Base-by-base conservation (phyloP, 2,797 vertebrate genomes). In the Psittacula derbiana region DNA sequence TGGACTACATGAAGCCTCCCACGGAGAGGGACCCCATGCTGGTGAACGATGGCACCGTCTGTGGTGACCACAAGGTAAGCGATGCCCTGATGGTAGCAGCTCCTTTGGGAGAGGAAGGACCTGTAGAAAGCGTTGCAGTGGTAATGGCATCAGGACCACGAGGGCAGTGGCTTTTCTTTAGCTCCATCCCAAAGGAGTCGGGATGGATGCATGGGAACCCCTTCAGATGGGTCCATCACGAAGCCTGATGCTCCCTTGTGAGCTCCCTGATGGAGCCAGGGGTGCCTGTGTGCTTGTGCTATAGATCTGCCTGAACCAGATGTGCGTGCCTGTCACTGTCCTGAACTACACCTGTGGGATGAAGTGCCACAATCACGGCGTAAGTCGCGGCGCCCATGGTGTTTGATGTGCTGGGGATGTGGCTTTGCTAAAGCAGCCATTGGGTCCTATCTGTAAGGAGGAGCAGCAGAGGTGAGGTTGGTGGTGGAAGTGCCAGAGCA, bases 101-200 rank as follows among this genome's bases (percentile, higher is more conserved):
- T 43, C 38, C 60, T 27, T 6, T 52, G 74, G 60, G 60, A 53
- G 31, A 52, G 62, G 44, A 15, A 43, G 25, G 47, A 53, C 47
- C 18, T 36, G 25, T 11, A 23, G 38, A 23, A 64, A 36, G 31
- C 21, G 18, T 18, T 23, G 60, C 25, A 52, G 43, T 12, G 15
- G 71, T 23, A 18, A 55, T 1, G 3, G n/a, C 9, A 4, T 18
- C 4, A 10, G 55, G 4, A 28, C 55, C 16, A 9, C 0, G 6
- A 73, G n/a, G n/a, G 71, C 43, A 18, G 55, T 2, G 7, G 33
- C 20, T 74, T 38, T 30, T 47, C 27, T 47, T 18, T 1, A 5
- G 9, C 31, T 78, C 25, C 38, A 43, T 36, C 31, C 47, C 0
- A 19, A 12, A 28, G 2, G 23, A 62, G 30, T 5, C 2, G 2